Evolutionary conservation across 2,797 vertebrate species (phyloP), one percentile per base, ranked within the genome.

Genomic region (Ptychadena robeensis): DNA sequence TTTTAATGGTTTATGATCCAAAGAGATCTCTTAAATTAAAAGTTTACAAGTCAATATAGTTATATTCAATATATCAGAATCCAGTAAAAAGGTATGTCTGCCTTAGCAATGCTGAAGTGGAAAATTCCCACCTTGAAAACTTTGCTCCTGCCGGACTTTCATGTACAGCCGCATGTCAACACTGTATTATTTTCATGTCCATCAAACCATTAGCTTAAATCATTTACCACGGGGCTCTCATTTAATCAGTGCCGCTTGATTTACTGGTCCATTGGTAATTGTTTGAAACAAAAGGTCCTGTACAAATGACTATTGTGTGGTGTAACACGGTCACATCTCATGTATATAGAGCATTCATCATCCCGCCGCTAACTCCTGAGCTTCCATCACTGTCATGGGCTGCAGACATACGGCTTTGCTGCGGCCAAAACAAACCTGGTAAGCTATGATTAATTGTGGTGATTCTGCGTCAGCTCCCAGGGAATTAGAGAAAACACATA

Each of bases 311-410:
- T 82, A 68, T 31, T 82, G 71, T 61, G 76, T 30, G 57, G 69
- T 61, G 40, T 73, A 80, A 68, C 71, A 75, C 8, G 9, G 65
- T 64, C 77, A 85, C 77, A 85, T 75, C 53, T 75, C 77, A 80
- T 80, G 64, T 80, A 85, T 64, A 85, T 53, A 48, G 65, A 70
- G 27, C 77, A 85, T 85, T 75, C 35, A 64, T 85, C 72, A 80
- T 80, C 25, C 73, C 0, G 57, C 70, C 10, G 67, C 30, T 28
- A 18, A 4, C 34, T 73, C 68, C 82, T 25, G 32, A 0, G 73
- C 44, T 3, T 74, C 70, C 15, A 85, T 74, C 63, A 61, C 32
- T 74, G 76, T 80, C 77, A 40, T 6, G 2, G 14, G 32, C 48
- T 79, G 27, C 81, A 76, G 61, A 67, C 61, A 61, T 4, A 48